These are phyloP conservation scores for Syrista parreyssii DNA, from an alignment of 2,888 invertebrate genomes.

Conservation along the genomic window DNA sequence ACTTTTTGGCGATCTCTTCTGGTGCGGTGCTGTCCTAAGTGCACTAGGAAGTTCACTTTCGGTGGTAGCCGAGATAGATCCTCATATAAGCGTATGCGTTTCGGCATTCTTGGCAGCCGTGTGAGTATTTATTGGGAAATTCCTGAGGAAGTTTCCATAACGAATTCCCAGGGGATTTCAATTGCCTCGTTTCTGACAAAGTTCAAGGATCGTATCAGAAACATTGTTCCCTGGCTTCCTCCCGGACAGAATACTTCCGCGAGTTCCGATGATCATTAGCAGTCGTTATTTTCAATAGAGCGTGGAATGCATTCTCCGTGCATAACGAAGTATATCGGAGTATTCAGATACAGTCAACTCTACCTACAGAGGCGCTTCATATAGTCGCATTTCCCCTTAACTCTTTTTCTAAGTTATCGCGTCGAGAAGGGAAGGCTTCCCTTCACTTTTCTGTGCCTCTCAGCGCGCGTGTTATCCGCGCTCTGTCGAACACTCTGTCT, in stretches of 20 bases:
- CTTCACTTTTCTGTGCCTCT: not conserved
- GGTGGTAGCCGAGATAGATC: slow-evolving; percentile 57
- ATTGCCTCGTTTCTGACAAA: not conserved
- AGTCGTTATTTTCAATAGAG: not conserved
- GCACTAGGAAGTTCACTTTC: slow-evolving; percentile 70
- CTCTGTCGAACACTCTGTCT: not conserved
- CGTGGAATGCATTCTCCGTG: not conserved
- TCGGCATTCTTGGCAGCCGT: slow-evolving; percentile 55
- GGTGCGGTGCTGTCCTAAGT: slow-evolving; percentile 76
- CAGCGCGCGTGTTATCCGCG: not conserved
- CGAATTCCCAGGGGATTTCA: not conserved
- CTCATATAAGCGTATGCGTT: slow-evolving; percentile 55
- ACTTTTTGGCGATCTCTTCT: slow-evolving; percentile 77
- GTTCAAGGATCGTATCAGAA: not conserved
- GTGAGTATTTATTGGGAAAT: slow-evolving; percentile 42
- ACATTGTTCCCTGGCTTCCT: not conserved
- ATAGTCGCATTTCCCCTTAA: not conserved
- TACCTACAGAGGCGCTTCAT: not conserved
- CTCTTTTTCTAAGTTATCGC: not conserved
- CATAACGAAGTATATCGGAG: not conserved
- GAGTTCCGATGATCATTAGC: not conserved
- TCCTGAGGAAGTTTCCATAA: not conserved
- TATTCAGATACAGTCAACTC: not conserved
- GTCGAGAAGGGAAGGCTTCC: not conserved
- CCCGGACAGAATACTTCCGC: not conserved